Conservation (phyloP, 2,797 vertebrate genomes). For the Fratercula arctica region DNA sequence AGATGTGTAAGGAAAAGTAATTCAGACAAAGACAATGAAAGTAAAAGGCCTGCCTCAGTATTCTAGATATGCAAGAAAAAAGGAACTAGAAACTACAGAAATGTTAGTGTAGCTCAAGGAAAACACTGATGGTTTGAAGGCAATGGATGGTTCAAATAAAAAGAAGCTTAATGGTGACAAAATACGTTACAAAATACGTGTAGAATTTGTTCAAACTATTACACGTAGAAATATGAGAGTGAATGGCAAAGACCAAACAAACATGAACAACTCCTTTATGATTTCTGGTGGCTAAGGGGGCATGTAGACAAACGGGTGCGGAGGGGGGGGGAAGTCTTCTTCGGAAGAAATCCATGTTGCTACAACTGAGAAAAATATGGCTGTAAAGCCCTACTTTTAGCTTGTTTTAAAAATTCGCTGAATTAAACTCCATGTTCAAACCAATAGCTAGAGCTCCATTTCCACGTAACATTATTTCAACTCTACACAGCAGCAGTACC, state of each 20-base stretch:
- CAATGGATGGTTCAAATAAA: neutral
- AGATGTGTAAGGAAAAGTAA: neutral
- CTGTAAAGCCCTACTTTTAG: neutral
- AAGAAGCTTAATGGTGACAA: neutral
- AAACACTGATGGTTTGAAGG: neutral
- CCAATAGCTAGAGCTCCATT: neutral
- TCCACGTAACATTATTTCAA: neutral
- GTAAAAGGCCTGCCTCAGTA: neutral
- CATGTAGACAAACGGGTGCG: neutral
- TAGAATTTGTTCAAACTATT: neutral
- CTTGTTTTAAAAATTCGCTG: neutral
- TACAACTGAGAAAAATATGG: neutral
- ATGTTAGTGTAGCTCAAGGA: neutral
- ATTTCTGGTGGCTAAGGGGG: neutral
- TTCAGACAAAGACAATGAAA: neutral
- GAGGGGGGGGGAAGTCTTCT: neutral
- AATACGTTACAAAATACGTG: fast-evolving
- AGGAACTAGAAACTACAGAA: neutral
- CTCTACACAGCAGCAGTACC: neutral
- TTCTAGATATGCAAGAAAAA: neutral
- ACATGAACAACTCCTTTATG: neutral
- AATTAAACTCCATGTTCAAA: neutral
- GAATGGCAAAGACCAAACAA: neutral
- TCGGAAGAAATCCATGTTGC: neutral
- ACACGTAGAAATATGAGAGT: neutral